These are phyloP conservation scores for Prosopocoilus inquinatus DNA, from an alignment of 2,888 invertebrate genomes.

Conservation along the genomic window DNA sequence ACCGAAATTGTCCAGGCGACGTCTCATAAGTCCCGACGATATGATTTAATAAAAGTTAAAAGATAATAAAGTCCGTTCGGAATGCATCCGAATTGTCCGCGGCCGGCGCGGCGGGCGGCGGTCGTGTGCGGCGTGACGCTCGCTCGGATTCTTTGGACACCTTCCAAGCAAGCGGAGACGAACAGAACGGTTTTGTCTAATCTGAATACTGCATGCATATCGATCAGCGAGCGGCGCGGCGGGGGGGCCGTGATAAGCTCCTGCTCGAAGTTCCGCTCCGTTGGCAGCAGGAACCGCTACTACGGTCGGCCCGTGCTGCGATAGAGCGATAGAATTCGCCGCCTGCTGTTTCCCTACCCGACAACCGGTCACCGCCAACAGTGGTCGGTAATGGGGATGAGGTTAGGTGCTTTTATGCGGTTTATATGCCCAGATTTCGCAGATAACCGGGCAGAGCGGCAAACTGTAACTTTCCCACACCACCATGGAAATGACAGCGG, in stretches of 20 bases:
- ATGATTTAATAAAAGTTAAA: background rate
- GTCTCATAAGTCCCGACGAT: background rate
- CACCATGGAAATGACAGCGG: too few relatives aligned
- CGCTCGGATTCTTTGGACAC: conserved; percentile 11
- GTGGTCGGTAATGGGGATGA: conserved; percentile 4
- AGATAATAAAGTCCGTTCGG: background rate
- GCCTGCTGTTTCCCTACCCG: background rate
- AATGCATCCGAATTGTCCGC: conserved; percentile 1
- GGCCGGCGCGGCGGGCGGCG: background rate
- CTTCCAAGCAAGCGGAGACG: conserved; percentile 9
- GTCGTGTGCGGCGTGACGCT: background rate
- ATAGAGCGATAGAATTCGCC: conserved; percentile 4
- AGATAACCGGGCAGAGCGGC: background rate
- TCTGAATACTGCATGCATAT: conserved; percentile 19
- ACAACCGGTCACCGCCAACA: conserved; percentile 5
- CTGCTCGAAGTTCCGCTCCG: conserved; percentile 7
- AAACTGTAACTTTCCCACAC: too few relatives aligned
- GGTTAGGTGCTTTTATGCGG: background rate
- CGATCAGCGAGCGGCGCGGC: conserved; percentile 8
- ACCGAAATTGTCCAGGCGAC: background rate
- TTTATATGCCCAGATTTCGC: conserved; percentile 1
- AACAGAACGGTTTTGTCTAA: conserved; percentile 12
- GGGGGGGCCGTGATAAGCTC: conserved; percentile 10
- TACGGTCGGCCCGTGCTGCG: conserved; percentile 1
- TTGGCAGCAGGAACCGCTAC: background rate